These are phyloP conservation scores for Heterocephalus glaber DNA, from an alignment of 2,113 vertebrate genomes.

Conservation along the genomic window DNA sequence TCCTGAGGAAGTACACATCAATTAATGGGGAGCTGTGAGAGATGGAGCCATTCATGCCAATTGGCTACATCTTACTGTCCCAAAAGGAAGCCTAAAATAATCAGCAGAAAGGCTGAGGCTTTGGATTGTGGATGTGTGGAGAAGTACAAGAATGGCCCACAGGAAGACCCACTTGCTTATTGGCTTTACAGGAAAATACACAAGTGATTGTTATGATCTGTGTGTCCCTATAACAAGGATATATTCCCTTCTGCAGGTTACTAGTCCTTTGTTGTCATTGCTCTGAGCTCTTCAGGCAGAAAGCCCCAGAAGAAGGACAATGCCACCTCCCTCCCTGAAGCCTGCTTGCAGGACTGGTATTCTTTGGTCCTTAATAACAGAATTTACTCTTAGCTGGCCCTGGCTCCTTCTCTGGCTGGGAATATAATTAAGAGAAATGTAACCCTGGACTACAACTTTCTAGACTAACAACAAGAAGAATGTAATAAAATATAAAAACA, in stretches of 20 bases:
- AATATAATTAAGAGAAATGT: conserved; percentile 31
- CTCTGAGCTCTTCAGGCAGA: not conserved
- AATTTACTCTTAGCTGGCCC: not conserved
- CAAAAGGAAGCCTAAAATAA: not conserved
- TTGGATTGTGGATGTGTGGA: not conserved
- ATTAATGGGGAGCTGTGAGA: not conserved
- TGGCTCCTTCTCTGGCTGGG: not conserved
- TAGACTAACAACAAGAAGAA: not conserved
- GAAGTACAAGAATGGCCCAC: not conserved
- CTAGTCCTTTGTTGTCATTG: not conserved
- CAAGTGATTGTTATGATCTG: not conserved
- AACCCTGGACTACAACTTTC: conserved; percentile 2
- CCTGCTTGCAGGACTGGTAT: not conserved
- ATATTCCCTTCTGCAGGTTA: not conserved
- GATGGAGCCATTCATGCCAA: not conserved
- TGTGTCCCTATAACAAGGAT: not conserved
- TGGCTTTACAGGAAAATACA: not conserved
- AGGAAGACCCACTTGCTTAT: not conserved
- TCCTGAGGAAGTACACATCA: not conserved
- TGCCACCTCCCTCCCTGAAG: not conserved
- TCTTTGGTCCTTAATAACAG: not conserved
- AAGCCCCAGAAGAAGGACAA: not conserved
- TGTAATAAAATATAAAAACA: conserved; percentile 3
- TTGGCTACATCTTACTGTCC: not conserved
- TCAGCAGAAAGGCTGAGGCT: not conserved